Evolutionary conservation across 2,113 vertebrate species (phyloP), one percentile per base, ranked within the genome.

Genomic region (Willisornis vidua): DNA sequence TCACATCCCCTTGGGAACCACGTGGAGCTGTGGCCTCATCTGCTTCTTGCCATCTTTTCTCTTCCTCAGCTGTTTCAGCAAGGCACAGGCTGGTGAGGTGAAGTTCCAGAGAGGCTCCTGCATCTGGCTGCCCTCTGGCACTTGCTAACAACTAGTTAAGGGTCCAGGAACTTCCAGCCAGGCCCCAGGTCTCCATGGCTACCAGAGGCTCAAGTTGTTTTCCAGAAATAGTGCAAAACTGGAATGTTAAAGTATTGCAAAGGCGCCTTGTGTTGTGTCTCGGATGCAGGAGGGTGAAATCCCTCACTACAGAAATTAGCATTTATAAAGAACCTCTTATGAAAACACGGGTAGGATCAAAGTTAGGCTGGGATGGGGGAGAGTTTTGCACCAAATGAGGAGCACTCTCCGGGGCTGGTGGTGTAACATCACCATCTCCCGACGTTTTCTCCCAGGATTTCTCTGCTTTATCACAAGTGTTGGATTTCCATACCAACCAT

Each of bases 261-360:
- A 59, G 7, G 7, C 39, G 31, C 33, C 35, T 39, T 23, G 5
- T 67, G 22, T 49, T 28, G 9, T 3, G 15, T 29, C 10, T 25
- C 48, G 4, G 12, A 19, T 0, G 0, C 4, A 37, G 51, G 49
- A 23, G 24, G 16, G 35, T 28, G 65, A 71, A 67, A 80, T 48
- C 23, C 24, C 33, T 52, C 23, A 20, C 19, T 15, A 15, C 37
- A 35, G 4, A 67, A 55, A 63, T 10, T 3, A 24, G 5, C 9
- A 13, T 59, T 68, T 25, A 33, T 45, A 6, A 23, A 31, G 25
- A 23, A 23, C 0, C 1, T 3, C 2, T 18, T 7, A 37, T 29
- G 24, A 22, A 41, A 35, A 1, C 16, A 12, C 6, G 14, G 14
- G 29, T 4, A 29, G n/a, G 48, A 19, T 35, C 17, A 31, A 49